Evolutionary conservation across 2,797 vertebrate genomes (phyloP).

Genomic region (Sylvia borin): DNA sequence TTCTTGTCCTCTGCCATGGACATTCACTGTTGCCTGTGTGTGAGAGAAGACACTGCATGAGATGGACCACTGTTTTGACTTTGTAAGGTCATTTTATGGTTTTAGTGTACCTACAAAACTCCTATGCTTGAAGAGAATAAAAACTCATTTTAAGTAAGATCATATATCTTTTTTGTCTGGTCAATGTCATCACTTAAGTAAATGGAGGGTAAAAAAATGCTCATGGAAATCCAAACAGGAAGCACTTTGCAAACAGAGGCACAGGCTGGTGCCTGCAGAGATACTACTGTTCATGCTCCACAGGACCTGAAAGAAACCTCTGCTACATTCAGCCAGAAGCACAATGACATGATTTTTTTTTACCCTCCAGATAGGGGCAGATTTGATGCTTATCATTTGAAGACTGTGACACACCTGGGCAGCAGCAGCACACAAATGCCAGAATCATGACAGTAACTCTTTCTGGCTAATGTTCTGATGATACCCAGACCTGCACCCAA

Average conservation of each 20-base stretch:
- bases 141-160: neutral
- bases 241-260: constrained; percentile 36
- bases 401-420: neutral
- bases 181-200: constrained; percentile 41
- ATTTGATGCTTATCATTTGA: neutral
- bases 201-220: constrained; percentile 47
- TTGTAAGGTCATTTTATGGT: neutral
- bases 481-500: neutral
- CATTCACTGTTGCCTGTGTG: neutral
- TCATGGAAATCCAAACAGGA: constrained; percentile 60
- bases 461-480: neutral
- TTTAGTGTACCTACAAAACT: neutral
- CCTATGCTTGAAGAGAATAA: neutral
- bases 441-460: neutral
- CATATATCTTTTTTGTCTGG: neutral
- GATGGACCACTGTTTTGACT: neutral
- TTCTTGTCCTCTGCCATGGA: neutral
- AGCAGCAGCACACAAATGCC: neutral
- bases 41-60: neutral
- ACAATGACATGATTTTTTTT: neutral
- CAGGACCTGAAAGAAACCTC: constrained; percentile 12
- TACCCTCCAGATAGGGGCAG: neutral
- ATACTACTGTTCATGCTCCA: constrained; percentile 37
- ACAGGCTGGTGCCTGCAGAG: constrained; percentile 39
- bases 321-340: constrained; percentile 1